Conservation (phyloP, 2,113 vertebrate genomes). For the Notarius lentiginosus region DNA sequence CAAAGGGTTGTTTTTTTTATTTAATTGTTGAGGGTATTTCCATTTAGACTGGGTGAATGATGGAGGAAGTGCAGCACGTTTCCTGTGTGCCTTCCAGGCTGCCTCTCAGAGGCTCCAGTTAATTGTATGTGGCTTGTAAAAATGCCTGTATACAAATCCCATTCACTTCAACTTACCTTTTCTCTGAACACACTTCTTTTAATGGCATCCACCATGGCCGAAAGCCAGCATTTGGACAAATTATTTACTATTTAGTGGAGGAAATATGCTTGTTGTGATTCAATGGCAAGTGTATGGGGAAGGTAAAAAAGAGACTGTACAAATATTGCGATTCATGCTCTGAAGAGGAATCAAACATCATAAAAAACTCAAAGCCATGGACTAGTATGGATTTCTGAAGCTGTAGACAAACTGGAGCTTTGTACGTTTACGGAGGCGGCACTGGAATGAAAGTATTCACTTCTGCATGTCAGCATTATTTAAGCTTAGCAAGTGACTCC, state of each 20-base stretch:
- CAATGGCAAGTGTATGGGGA: slow-evolving; percentile 57
- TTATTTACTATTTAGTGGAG: slow-evolving; percentile 58
- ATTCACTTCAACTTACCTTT: background rate
- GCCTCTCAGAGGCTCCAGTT: slow-evolving; percentile 12
- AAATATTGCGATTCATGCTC: slow-evolving; percentile 45
- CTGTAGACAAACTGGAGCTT: slow-evolving; percentile 36
- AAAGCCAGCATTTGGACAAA: slow-evolving; percentile 62
- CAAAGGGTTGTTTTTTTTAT: too few relatives aligned
- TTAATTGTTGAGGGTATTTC: too few relatives aligned
- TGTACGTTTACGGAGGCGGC: slow-evolving; percentile 33
- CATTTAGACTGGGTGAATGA: too few relatives aligned
- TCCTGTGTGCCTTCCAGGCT: background rate
- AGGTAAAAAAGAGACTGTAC: slow-evolving; percentile 46
- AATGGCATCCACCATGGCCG: slow-evolving; percentile 59
- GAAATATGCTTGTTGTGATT: slow-evolving; percentile 50
- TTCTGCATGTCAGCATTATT: slow-evolving; percentile 48
- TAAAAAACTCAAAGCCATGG: slow-evolving; percentile 42
- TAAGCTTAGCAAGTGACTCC: slow-evolving; percentile 38
- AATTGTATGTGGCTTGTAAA: slow-evolving; percentile 49
- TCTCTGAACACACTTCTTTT: slow-evolving; percentile 51
- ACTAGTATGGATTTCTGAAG: slow-evolving; percentile 31
- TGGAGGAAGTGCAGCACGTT: too few relatives aligned
- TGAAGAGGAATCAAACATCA: slow-evolving; percentile 45
- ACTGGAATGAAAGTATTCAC: slow-evolving; percentile 43
- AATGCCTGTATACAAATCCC: slow-evolving; percentile 39